phyloP scores from a whole-genome alignment of 2,797 vertebrate genomes.

The Pseudopleuronectes americanus region DNA sequence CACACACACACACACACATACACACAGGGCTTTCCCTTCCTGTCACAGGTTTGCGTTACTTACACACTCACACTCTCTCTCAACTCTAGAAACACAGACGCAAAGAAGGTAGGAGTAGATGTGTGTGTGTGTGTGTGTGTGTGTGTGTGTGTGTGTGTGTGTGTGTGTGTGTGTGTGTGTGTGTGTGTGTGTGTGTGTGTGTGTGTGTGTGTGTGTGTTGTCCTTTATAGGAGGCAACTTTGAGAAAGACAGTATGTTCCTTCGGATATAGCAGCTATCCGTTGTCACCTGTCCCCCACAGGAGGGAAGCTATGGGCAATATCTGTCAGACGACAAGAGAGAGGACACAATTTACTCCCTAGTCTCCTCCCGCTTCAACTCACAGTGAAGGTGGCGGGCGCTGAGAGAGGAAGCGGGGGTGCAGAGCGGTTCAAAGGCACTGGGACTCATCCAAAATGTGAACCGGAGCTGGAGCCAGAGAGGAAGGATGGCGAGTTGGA shows the following conservation, averaged over 20 bases:
- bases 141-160: neutral
- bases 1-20: neutral
- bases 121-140: neutral
- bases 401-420: conserved; percentile 42
- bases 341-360: conserved; percentile 54
- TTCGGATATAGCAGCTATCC: conserved; percentile 55
- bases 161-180: too few relatives aligned
- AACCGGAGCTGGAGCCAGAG: conserved; percentile 43
- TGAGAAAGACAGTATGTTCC: conserved; percentile 37
- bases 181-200: neutral
- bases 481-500: conserved; percentile 38
- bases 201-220: neutral
- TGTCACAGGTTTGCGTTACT: conserved; percentile 29
- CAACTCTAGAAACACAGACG: neutral
- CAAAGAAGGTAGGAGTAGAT: neutral
- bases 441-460: conserved; percentile 55
- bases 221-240: conserved; percentile 32
- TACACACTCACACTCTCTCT: conserved; percentile 12
- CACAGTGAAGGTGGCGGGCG: conserved; percentile 53
- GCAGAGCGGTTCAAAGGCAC: conserved; percentile 50
- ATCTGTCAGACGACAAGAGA: conserved; percentile 65
- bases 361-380: conserved; percentile 44
- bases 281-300: conserved; percentile 62
- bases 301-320: conserved; percentile 59
- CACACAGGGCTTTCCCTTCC: conserved; percentile 47